phyloP scores from a whole-genome alignment of 2,113 vertebrate genomes.

The Apaloderma vittatum region DNA sequence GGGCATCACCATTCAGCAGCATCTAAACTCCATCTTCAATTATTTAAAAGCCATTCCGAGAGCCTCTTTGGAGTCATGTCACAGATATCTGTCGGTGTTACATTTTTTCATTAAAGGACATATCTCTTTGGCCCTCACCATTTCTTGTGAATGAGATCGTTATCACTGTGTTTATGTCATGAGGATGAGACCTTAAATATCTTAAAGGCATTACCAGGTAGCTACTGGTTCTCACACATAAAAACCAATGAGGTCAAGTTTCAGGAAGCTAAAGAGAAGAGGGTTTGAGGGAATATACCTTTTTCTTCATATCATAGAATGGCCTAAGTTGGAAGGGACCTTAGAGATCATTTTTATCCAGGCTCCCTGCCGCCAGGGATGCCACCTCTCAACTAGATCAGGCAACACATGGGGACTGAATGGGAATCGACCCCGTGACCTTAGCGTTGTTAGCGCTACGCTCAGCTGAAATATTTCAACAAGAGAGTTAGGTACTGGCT shows the following conservation, averaged over 20 bases:
- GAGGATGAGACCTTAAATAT: not conserved
- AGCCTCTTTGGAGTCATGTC: not conserved
- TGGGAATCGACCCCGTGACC: no score
- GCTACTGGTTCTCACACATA: not conserved
- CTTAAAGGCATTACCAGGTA: not conserved
- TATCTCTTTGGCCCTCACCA: not conserved
- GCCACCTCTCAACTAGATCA: no score
- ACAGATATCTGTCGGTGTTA: not conserved
- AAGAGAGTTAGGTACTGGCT: not conserved
- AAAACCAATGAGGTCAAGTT: not conserved
- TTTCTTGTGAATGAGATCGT: not conserved
- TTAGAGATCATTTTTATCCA: no score
- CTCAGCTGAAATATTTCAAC: conserved; percentile 28
- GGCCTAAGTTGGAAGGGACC: no score
- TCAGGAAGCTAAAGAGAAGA: not conserved
- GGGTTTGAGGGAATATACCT: not conserved
- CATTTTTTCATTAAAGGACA: not conserved
- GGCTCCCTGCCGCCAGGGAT: no score
- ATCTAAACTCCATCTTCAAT: conserved; percentile 25
- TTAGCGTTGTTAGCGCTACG: no score
- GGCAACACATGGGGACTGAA: no score
- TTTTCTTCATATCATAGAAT: no score
- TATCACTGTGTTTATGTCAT: not conserved
- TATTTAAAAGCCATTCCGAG: conserved; percentile 14
- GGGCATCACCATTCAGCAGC: not conserved